These are phyloP conservation scores for Portunus trituberculatus DNA, from an alignment of 1,140 invertebrate genomes.

Conservation along the genomic window DNA sequence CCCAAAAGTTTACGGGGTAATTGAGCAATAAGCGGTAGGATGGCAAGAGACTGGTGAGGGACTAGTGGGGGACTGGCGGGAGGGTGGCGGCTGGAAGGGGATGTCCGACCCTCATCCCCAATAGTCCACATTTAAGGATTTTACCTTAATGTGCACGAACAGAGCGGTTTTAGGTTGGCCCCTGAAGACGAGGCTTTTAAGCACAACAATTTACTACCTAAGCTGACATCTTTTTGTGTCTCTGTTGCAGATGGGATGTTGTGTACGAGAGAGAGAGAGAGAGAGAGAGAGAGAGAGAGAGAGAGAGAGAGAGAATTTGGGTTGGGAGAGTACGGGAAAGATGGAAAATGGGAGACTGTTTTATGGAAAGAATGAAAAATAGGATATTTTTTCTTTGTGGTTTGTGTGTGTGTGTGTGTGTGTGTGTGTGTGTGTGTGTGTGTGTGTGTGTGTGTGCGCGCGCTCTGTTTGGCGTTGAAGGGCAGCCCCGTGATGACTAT, in stretches of 20 bases:
- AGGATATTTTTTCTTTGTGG: background rate
- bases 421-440: too few species aligned
- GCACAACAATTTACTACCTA: background rate
- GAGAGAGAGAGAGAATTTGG: background rate
- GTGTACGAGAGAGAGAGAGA: background rate
- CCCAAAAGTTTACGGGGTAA: background rate
- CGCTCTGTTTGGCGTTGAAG: background rate
- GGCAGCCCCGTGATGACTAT: background rate
- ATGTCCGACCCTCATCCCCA: background rate
- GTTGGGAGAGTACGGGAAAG: background rate
- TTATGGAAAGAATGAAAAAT: background rate
- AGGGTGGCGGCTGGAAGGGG: background rate
- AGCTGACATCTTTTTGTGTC: background rate
- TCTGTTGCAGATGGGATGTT: background rate
- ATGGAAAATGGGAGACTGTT: background rate
- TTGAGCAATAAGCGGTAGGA: constrained; percentile 7
- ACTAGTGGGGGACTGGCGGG: too few species aligned
- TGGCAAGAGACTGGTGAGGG: background rate
- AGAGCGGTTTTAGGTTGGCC: background rate
- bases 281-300: constrained; percentile 21
- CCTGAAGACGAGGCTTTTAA: background rate
- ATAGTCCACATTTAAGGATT: background rate
- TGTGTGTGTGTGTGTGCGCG: too few species aligned
- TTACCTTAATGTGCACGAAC: background rate
- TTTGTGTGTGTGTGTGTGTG: too few species aligned